Percentiles rank a stretch among this genome's conserved stretches.
Evolutionary conservation across 2,797 vertebrate genomes (phyloP).

Genomic region (Mergus octosetaceus): DNA sequence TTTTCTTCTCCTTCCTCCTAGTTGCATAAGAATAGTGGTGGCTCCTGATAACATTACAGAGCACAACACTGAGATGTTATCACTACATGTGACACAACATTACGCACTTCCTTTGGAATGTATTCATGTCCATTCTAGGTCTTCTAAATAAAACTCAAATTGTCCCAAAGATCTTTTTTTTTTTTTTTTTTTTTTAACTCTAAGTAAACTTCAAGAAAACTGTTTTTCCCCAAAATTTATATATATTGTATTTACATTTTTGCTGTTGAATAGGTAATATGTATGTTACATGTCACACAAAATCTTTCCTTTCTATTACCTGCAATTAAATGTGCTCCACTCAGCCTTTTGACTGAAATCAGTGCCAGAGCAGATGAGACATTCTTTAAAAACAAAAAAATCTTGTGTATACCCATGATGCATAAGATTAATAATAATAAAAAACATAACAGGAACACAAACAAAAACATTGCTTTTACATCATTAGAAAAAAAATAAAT

Average conservation of each 20-base stretch:
- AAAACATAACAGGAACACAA: not conserved
- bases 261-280: not conserved
- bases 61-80: not conserved
- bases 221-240: not conserved
- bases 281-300: not conserved
- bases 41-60: not conserved
- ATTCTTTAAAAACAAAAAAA: not conserved
- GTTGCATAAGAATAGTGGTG: not conserved
- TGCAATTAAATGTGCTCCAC: not conserved
- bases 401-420: not conserved
- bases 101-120: not conserved
- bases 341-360: not conserved
- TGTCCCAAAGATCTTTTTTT: not conserved
- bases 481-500: not conserved
- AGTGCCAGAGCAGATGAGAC: not conserved
- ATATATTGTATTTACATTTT: not conserved
- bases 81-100: not conserved
- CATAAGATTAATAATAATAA: not conserved
- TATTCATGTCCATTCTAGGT: not conserved
- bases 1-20: not conserved
- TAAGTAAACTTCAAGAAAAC: slow-evolving; percentile 12
- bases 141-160: not conserved
- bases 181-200: not conserved
- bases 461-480: not conserved
- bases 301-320: not conserved